phyloP scores from a whole-genome alignment of 2,797 vertebrate species.

The Gorsachius magnificus region DNA sequence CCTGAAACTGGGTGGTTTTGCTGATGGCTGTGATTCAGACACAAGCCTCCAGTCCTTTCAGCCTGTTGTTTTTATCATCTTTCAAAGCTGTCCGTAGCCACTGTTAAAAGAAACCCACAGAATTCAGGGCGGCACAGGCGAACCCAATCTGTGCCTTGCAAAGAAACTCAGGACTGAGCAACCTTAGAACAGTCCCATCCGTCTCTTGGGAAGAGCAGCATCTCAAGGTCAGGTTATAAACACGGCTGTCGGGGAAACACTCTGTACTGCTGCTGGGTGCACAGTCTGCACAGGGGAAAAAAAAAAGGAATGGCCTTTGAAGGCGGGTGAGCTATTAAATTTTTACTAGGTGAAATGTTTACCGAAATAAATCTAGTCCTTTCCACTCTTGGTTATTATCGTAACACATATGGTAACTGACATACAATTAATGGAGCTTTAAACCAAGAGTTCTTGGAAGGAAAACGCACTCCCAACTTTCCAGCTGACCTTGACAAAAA shows the following conservation, averaged over 20 bases:
- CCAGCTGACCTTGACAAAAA: conserved; percentile 8
- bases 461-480: background rate
- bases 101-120: conserved; percentile 45
- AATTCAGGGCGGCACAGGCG: background rate
- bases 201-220: background rate
- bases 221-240: background rate
- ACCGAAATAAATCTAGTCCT: conserved; percentile 44
- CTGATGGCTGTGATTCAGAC: conserved; percentile 11
- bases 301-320: background rate
- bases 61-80: background rate
- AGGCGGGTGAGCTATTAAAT: background rate
- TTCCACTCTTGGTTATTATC: conserved; percentile 37
- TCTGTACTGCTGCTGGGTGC: background rate
- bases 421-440: conserved; percentile 17
- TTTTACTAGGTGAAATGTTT: conserved; percentile 53
- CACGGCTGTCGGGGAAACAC: background rate
- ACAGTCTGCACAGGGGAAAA: background rate
- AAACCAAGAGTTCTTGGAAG: conserved; percentile 2
- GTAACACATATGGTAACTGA: conserved; percentile 27
- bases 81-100: background rate
- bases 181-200: background rate
- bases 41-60: background rate
- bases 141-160: background rate
- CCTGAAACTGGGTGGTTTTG: conserved; percentile 10
- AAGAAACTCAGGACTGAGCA: background rate